Evolutionary conservation across 2,888 invertebrate genomes (phyloP).

Genomic region (Heliconius cydno): DNA sequence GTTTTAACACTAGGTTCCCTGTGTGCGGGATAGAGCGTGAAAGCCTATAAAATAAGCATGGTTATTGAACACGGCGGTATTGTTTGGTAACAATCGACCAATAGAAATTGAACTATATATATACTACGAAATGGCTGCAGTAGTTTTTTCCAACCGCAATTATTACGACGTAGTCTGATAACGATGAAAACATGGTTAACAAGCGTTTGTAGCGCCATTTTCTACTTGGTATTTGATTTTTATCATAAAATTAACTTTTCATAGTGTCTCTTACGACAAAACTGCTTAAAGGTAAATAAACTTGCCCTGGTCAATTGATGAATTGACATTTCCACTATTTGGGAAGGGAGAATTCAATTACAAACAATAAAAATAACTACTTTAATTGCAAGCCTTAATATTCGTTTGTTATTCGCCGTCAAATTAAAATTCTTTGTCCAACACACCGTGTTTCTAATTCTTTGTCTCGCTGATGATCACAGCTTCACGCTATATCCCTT

Average conservation of each 20-base stretch:
- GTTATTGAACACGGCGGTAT: slow-evolving; percentile 27
- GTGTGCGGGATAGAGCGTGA: too few relatives aligned
- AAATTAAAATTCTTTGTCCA: slow-evolving; percentile 36
- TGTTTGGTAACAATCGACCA: slow-evolving; percentile 49
- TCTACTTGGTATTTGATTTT: slow-evolving; percentile 39
- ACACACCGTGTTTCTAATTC: too few relatives aligned
- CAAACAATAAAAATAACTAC: background rate
- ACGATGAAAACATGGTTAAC: slow-evolving; percentile 66
- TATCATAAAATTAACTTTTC: slow-evolving; percentile 32
- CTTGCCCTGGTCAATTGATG: background rate
- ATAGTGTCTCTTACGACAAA: background rate
- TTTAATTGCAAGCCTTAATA: background rate
- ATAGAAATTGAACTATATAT: slow-evolving; percentile 52
- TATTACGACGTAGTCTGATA: slow-evolving; percentile 78
- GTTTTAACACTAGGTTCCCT: too few relatives aligned
- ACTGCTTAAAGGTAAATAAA: background rate
- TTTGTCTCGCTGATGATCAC: slow-evolving; percentile 33
- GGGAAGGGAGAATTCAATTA: background rate
- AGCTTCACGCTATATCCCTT: background rate
- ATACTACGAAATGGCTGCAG: slow-evolving; percentile 58
- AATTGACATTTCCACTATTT: background rate
- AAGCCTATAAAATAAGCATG: background rate
- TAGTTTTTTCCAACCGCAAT: slow-evolving; percentile 65
- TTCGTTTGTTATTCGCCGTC: slow-evolving; percentile 16
- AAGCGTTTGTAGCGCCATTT: slow-evolving; percentile 42